These are phyloP conservation scores for Halocynthia roretzi DNA, from an alignment of 23 tunicate species.

Conservation along the genomic window DNA sequence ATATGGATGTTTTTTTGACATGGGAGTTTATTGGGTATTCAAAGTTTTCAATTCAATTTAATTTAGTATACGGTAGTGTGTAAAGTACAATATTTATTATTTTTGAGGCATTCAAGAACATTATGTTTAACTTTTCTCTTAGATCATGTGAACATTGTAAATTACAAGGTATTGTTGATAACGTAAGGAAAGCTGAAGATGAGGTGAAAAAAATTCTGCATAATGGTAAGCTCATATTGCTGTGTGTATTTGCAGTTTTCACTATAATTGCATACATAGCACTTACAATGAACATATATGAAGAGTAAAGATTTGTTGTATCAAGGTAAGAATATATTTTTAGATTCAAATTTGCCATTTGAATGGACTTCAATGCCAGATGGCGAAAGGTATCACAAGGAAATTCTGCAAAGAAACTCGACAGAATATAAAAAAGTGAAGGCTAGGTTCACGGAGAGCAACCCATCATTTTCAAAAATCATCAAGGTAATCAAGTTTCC, in stretches of 20 bases:
- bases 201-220: neutral
- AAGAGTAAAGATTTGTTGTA: too few relatives aligned
- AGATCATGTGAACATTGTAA: neutral
- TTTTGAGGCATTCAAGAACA: too few relatives aligned
- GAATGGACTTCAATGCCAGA: constrained; percentile 35
- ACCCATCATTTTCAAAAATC: constrained; percentile 12
- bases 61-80: too few relatives aligned
- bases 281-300: too few relatives aligned
- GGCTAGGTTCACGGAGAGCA: constrained; percentile 7
- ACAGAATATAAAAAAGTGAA: constrained; percentile 8
- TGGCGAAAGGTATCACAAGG: constrained; percentile 6
- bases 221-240: constrained; percentile 1
- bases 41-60: too few relatives aligned
- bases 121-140: too few relatives aligned
- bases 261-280: too few relatives aligned
- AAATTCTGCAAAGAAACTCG: constrained; percentile 3
- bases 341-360: neutral
- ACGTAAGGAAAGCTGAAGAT: neutral
- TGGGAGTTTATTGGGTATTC: too few relatives aligned
- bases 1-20: too few relatives aligned
- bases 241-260: neutral
- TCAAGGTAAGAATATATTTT: too few relatives aligned
- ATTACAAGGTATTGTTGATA: neutral
- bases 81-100: too few relatives aligned
- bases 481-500: neutral